Conservation (phyloP, 2,888 invertebrate genomes). For the Pseudococcus jackbeardsleyi region DNA sequence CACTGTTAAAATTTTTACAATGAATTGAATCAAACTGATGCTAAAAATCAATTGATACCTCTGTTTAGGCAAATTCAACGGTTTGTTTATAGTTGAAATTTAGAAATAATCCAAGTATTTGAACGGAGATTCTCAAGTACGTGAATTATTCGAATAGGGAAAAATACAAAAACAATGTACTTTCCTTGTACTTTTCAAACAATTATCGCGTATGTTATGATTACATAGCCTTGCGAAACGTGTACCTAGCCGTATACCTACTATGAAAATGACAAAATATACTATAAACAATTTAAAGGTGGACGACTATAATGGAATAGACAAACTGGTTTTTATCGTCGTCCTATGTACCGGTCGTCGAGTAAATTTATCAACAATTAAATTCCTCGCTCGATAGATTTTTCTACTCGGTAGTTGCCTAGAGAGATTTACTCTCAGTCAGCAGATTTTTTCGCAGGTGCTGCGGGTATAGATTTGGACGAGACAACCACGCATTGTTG, state of each 20-base stretch:
- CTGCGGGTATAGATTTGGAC: background rate
- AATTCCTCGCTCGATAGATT: background rate
- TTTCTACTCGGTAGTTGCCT: background rate
- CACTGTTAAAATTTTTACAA: background rate
- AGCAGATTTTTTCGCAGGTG: background rate
- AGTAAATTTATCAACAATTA: background rate
- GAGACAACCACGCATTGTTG: background rate
- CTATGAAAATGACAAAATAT: constrained; percentile 50
- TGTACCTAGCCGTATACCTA: background rate
- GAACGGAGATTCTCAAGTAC: background rate
- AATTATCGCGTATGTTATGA: constrained; percentile 40
- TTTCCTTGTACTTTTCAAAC: constrained; percentile 21
- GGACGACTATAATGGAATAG: constrained; percentile 44
- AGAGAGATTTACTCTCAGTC: background rate
- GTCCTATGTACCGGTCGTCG: background rate
- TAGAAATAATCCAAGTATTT: background rate
- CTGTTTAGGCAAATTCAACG: background rate
- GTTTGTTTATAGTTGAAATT: background rate
- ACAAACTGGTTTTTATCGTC: constrained; percentile 47
- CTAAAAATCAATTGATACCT: background rate
- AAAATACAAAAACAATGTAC: constrained; percentile 36
- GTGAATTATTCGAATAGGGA: background rate
- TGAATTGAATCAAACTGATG: background rate
- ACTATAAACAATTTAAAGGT: constrained; percentile 50
- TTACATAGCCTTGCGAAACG: constrained; percentile 50